Evolutionary conservation across 2,797 vertebrate species (phyloP).

Genomic region (Borostomias antarcticus): DNA sequence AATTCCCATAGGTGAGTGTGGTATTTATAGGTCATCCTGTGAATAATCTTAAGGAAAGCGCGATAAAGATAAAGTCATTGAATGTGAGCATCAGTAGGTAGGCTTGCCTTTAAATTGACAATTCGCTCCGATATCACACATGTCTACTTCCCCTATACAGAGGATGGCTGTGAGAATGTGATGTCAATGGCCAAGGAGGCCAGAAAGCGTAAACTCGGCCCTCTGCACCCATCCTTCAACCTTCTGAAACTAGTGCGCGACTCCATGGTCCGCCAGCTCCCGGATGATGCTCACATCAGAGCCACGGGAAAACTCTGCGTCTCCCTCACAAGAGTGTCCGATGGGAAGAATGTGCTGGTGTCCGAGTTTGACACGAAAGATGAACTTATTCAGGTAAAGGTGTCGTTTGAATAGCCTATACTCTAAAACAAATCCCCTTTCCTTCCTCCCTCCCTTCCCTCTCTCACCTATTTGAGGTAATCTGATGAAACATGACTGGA

Average conservation of each 20-base stretch:
- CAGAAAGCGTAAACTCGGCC: conserved; percentile 76
- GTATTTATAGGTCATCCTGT: too few species aligned
- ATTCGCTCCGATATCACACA: background rate
- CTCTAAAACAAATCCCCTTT: too few species aligned
- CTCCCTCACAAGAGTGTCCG: conserved; percentile 86
- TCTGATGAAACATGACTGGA: too few species aligned
- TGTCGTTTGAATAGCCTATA: background rate
- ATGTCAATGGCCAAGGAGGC: conserved; percentile 72
- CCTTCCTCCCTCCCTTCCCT: too few species aligned
- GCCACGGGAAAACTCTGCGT: conserved; percentile 79
- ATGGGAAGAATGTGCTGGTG: conserved; percentile 84
- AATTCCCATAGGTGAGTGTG: conserved; percentile 75
- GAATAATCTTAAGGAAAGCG: too few species aligned
- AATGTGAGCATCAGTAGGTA: too few species aligned
- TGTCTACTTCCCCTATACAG: conserved; percentile 38
- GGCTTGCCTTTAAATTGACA: too few species aligned
- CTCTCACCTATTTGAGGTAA: too few species aligned
- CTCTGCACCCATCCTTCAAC: conserved; percentile 83
- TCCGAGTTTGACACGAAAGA: conserved; percentile 86
- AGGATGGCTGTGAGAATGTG: conserved; percentile 71
- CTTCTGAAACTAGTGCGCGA: conserved; percentile 71
- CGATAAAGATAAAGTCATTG: too few species aligned
- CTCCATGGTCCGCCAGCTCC: conserved; percentile 69
- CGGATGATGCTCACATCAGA: conserved; percentile 79
- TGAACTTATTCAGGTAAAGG: conserved; percentile 85